Evolutionary conservation across 2,113 vertebrate species (phyloP), one percentile per base, ranked within the genome.

Genomic region (Proterorhinus semilunaris): DNA sequence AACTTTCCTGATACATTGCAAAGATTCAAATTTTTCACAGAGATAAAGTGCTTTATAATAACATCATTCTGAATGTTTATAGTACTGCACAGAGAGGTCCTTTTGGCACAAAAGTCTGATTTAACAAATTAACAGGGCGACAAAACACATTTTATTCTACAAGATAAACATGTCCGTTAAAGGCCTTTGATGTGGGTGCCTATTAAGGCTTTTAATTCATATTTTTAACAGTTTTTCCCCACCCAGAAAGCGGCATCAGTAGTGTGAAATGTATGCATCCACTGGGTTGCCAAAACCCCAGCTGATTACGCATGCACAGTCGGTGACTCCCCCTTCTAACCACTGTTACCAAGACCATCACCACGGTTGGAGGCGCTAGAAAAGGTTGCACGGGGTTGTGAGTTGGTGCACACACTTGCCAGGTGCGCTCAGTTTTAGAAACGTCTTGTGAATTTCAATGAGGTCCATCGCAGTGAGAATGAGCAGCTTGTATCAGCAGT

Each of bases 391-490:
- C 79, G 78, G 86, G 79, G 79, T 80, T 84, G 84, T 54, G 83
- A 81, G 85, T 83, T 85, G 71, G 58, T 71, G 76, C 71, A 68
- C 71, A 81, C 64, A 75, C 79, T 80, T 82, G 80, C 83, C 79
- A 85, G 87, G 87, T 83, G 85, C 79, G 85, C 83, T 78, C 73
- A 10, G 84, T 80, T 74, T 55, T 62, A 72, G 81, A 81, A 86
- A 89, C 79, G 17, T 69, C 69, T 50, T 72, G 81, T 85, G 92
- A 90, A 92, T 91, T 83, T 90, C 83, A 91, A 92, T 89, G 84
- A 93, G 86, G 77, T 76, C 17, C 45, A 68, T 63, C 83, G 69
- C 69, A 66, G 76, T 64, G 53, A 72, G 72, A 61, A 82, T 79
- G 85, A 83, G 71, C 52, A 76, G 82, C 68, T 73, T 44, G 17